Evolutionary conservation across 2,113 vertebrate species (phyloP).

Genomic region (Nanorana parkeri): DNA sequence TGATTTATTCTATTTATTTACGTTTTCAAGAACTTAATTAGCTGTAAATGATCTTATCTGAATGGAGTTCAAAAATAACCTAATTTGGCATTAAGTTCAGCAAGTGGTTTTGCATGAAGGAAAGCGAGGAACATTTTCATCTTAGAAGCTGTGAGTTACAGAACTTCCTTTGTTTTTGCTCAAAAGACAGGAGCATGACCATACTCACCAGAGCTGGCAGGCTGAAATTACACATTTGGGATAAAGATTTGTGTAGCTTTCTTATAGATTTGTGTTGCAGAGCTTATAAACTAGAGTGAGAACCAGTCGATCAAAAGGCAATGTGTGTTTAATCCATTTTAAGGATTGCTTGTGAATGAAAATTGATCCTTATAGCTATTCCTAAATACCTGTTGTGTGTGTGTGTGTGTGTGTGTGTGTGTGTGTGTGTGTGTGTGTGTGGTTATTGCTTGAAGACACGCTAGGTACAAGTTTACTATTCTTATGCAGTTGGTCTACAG

Average conservation of each 20-base stretch:
- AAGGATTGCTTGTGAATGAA: background rate
- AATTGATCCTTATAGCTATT: background rate
- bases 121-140: conserved; percentile 43
- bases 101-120: conserved; percentile 48
- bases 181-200: conserved; percentile 43
- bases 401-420: background rate
- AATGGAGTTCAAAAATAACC: conserved; percentile 46
- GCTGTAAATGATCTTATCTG: conserved; percentile 22
- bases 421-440: background rate
- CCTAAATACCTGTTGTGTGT: background rate
- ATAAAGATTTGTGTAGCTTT: conserved; percentile 1
- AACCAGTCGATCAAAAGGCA: background rate
- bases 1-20: background rate
- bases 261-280: background rate
- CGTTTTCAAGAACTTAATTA: conserved; percentile 18
- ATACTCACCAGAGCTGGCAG: conserved; percentile 9
- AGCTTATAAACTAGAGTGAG: background rate
- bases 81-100: conserved; percentile 38
- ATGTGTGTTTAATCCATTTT: background rate
- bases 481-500: too few species aligned
- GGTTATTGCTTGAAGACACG: too few species aligned
- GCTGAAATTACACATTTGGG: conserved; percentile 6
- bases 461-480: too few species aligned
- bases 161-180: conserved; percentile 43
- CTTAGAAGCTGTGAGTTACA: conserved; percentile 39